Evolutionary conservation across 1,140 invertebrate genomes (phyloP).

Genomic region (Forficula auricularia): DNA sequence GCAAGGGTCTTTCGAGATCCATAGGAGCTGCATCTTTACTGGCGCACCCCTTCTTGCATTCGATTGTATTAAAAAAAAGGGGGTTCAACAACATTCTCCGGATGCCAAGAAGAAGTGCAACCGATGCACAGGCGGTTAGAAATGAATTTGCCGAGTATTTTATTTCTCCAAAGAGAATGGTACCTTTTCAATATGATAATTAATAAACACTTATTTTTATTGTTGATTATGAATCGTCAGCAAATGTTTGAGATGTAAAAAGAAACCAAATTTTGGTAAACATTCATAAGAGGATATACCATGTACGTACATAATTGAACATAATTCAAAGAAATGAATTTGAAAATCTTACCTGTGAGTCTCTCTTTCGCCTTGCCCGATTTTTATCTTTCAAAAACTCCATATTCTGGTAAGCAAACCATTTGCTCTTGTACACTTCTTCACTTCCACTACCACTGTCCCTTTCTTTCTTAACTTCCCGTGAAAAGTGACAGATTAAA

Average conservation of each 20-base stretch:
- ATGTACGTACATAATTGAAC: too few species aligned
- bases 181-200: conserved; percentile 12
- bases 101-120: conserved; percentile 11
- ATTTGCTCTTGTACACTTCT: conserved; percentile 12
- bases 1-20: conserved; percentile 1
- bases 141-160: conserved; percentile 15
- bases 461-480: conserved; percentile 15
- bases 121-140: conserved; percentile 13
- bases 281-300: too few species aligned
- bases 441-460: conserved; percentile 12
- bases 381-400: conserved; percentile 10
- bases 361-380: background rate
- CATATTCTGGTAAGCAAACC: conserved; percentile 12
- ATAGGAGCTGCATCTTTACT: conserved; percentile 1
- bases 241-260: too few species aligned
- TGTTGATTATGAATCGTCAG: too few species aligned
- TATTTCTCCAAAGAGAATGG: conserved; percentile 9
- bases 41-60: too few species aligned
- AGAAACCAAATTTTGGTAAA: too few species aligned
- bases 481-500: conserved; percentile 12
- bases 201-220: conserved; percentile 2
- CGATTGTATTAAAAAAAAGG: too few species aligned
- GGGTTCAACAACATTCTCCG: conserved; percentile 6
- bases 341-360: conserved; percentile 3
- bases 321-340: background rate